These are phyloP conservation scores for Melanocharis versteri DNA, from an alignment of 2,113 vertebrate genomes.

Conservation along the genomic window DNA sequence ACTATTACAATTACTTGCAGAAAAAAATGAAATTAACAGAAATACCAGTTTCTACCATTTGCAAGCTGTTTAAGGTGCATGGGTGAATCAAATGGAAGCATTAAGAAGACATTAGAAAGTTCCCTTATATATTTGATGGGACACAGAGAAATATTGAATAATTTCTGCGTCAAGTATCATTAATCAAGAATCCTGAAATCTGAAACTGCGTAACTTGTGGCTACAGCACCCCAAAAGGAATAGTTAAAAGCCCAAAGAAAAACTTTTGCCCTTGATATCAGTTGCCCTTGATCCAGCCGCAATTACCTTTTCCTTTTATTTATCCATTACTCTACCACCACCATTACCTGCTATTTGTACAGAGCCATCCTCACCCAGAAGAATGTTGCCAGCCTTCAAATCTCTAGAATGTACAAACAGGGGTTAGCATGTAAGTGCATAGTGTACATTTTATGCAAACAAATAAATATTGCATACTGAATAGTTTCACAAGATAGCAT, in stretches of 20 bases:
- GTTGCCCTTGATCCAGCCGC: neutral
- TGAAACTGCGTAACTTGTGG: neutral
- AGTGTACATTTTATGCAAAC: neutral
- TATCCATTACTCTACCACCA: neutral
- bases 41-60: neutral
- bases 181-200: neutral
- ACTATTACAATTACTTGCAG: neutral
- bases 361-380: slow-evolving; percentile 96
- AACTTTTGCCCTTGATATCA: neutral
- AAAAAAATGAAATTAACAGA: neutral
- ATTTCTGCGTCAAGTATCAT: neutral
- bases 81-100: neutral
- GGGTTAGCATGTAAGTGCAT: neutral
- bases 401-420: slow-evolving; percentile 79
- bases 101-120: neutral
- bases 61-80: neutral
- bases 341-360: slow-evolving; percentile 96
- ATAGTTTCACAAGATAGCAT: neutral
- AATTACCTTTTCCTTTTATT: neutral
- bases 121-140: neutral
- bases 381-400: slow-evolving; percentile 98
- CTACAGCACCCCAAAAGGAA: neutral
- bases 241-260: neutral
- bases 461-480: neutral
- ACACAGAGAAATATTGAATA: neutral